Evolutionary conservation across 2,888 invertebrate genomes (phyloP), one percentile per base, ranked within the genome.

Genomic region (Gastrophysa polygoni): DNA sequence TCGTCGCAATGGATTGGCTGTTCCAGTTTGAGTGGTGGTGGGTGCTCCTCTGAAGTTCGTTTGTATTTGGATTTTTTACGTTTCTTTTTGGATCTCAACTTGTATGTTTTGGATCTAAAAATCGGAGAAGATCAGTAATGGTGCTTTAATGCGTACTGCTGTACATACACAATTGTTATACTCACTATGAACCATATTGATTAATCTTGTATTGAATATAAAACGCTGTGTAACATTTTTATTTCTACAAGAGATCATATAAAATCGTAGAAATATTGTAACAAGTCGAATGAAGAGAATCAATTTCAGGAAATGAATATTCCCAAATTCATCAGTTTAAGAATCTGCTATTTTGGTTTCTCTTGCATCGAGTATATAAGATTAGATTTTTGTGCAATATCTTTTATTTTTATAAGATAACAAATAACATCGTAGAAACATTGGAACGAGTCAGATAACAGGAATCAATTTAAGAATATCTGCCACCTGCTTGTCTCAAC

Each of bases 1-100:
- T 74, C 69, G 51, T 76, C 77, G 63, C 79, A 79, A 50, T 75
- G 71, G 11, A 73, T 78, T 68, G 71, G 79, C 74, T 73, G 80
- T 69, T 32, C 77, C 76, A 68, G 59, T 54, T 62, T 60, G 14
- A 68, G 44, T 5, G 68, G 68, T 20, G 68, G 68, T 0, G 68
- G 68, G 28, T 68, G 67, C 6, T 63, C 63, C 21, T 63, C 55
- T 2, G 57, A 59, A 6, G 52, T 51, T 51, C 52, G 32, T 57
- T 63, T 59, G 48, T 56, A 44, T 34, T 57, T 59, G 0, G 57
- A 29, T 48, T 50, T 59, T 32, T 56, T 59, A 10, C 20, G 29
- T 20, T 55, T 59, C 21, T 6, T n/a, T 55, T 48, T 62, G 10
- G 32, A 18, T 43, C 44, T 47, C 21, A n/a, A n/a, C 56, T 49